Conservation (phyloP, 2,797 vertebrate genomes). For the Aphelocoma californica region DNA sequence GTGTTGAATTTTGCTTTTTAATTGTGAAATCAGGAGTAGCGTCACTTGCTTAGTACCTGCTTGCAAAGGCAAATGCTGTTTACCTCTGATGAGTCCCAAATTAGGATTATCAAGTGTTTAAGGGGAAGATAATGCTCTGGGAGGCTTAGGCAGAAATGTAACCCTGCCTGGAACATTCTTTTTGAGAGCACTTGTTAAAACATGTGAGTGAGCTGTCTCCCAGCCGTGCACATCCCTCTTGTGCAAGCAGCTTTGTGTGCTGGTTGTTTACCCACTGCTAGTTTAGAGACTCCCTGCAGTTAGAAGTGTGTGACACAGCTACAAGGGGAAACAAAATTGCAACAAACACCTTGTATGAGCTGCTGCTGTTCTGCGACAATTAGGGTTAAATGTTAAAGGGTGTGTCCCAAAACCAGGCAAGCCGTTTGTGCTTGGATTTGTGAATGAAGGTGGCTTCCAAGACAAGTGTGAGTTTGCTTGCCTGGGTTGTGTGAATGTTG, state of each 20-base stretch:
- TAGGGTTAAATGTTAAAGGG: not conserved
- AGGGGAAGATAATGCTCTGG: not conserved
- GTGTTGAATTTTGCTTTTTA: not conserved
- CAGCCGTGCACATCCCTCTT: not conserved
- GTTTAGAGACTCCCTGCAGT: not conserved
- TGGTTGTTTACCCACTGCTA: not conserved
- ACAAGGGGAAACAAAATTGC: not conserved
- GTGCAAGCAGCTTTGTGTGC: not conserved
- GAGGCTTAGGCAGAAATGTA: not conserved
- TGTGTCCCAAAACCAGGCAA: not conserved
- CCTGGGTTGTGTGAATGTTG: not conserved
- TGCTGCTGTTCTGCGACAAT: not conserved
- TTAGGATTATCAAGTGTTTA: not conserved
- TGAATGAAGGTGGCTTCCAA: not conserved
- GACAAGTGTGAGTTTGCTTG: not conserved
- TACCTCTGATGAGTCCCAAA: not conserved
- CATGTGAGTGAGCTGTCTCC: not conserved
- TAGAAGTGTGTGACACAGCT: not conserved
- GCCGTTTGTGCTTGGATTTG: not conserved
- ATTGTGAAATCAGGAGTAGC: not conserved
- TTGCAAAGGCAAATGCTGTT: not conserved
- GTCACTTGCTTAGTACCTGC: not conserved
- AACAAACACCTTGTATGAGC: not conserved
- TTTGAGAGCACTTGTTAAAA: not conserved
- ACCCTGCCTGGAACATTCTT: not conserved